phyloP scores from a whole-genome alignment of 2,888 invertebrate species.

The Cataglyphis livida region DNA sequence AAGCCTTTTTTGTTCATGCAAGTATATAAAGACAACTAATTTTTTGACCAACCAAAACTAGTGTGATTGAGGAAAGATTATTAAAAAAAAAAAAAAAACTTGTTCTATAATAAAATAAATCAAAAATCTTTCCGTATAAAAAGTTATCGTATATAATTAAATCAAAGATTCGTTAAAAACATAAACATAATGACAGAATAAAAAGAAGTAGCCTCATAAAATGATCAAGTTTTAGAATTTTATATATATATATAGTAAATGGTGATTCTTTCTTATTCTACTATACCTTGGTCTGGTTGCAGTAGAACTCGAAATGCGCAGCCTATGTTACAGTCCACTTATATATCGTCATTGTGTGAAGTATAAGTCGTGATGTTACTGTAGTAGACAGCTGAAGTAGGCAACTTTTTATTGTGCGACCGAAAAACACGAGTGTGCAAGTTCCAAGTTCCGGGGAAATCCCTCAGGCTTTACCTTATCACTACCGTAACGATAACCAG shows the following conservation, averaged over 20 bases:
- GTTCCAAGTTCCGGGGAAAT: constrained; percentile 24
- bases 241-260: constrained; percentile 3
- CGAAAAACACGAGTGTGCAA: not conserved
- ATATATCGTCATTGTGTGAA: constrained; percentile 19
- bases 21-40: not conserved
- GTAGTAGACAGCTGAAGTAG: not conserved
- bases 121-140: not conserved
- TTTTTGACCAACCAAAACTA: not conserved
- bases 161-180: not conserved
- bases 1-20: not conserved
- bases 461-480: constrained; percentile 20
- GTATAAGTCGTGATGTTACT: not conserved
- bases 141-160: not conserved
- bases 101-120: not conserved
- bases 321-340: constrained; percentile 2
- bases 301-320: not conserved
- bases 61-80: not conserved
- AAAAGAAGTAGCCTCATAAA: not conserved
- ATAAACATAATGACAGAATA: not conserved
- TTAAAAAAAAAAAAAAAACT: not conserved
- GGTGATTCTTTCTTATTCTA: not conserved
- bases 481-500: not conserved
- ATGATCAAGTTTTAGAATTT: not conserved
- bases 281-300: not conserved
- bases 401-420: not conserved